phyloP scores from a whole-genome alignment of 2,888 invertebrate genomes.

The Coenonympha glycerion region DNA sequence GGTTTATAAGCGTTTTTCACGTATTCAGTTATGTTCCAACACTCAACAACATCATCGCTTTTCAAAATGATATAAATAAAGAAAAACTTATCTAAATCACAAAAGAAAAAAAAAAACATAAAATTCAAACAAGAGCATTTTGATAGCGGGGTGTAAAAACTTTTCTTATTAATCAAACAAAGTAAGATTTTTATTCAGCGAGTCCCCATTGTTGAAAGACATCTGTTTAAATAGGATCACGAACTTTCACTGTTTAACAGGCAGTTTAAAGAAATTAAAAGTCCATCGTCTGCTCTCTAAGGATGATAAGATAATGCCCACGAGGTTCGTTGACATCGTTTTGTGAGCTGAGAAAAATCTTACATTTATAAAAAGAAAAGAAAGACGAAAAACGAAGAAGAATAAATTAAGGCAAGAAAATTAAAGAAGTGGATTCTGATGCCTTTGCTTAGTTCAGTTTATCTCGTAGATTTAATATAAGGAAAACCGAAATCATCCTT shows the following conservation, averaged over 20 bases:
- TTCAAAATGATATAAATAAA: too few relatives aligned
- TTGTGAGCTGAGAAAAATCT: not conserved
- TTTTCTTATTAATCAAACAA: constrained; percentile 47
- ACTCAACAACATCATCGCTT: too few relatives aligned
- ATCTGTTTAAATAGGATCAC: constrained; percentile 43
- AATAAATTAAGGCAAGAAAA: too few relatives aligned
- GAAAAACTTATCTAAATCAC: not conserved
- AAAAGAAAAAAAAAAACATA: not conserved
- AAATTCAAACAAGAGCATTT: not conserved
- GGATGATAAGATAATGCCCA: not conserved
- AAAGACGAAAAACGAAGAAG: too few relatives aligned
- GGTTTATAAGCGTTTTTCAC: too few relatives aligned
- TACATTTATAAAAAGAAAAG: too few relatives aligned
- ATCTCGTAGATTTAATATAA: too few relatives aligned
- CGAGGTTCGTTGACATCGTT: not conserved
- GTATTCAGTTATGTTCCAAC: too few relatives aligned
- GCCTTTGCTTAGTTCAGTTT: too few relatives aligned
- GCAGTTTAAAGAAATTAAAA: constrained; percentile 30
- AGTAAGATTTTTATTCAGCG: constrained; percentile 43
- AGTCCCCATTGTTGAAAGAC: constrained; percentile 45
- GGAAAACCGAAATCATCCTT: too few relatives aligned
- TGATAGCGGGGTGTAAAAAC: constrained; percentile 28
- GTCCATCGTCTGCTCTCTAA: not conserved
- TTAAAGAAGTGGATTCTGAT: too few relatives aligned
- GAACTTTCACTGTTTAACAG: constrained; percentile 44